These are phyloP conservation scores for Macroglossus sobrinus DNA, from an alignment of 2,113 vertebrate species.

Conservation along the genomic window DNA sequence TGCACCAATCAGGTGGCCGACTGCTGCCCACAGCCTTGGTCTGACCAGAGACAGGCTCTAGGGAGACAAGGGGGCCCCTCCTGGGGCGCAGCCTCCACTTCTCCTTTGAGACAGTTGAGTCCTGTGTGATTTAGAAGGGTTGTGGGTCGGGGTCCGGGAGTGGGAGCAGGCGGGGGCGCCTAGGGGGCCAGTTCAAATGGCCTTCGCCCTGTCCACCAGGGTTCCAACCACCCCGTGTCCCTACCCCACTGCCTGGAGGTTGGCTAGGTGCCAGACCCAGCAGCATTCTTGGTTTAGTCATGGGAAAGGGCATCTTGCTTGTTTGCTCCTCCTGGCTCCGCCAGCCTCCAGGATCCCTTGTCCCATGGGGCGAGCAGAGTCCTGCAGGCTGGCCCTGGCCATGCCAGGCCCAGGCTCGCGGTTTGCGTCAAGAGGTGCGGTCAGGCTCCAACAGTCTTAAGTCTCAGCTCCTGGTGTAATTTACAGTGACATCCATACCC, in stretches of 20 bases:
- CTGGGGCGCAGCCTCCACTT: accelerated
- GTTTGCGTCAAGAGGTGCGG: accelerated
- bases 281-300: conserved; percentile 93
- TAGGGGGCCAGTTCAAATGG: neutral
- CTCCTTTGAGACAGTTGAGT: neutral
- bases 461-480: accelerated
- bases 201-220: accelerated
- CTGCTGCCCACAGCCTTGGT: neutral
- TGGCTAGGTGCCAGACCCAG: conserved; percentile 90
- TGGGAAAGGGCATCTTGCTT: conserved; percentile 89
- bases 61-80: neutral
- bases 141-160: neutral
- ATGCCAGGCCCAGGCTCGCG: accelerated
- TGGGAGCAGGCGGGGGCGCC: neutral
- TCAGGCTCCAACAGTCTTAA: neutral
- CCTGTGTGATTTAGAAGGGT: neutral
- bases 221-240: neutral
- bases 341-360: neutral
- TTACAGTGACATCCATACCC: accelerated
- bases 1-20: neutral
- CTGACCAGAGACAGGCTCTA: neutral
- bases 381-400: accelerated
- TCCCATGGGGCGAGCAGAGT: accelerated
- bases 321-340: conserved; percentile 25
- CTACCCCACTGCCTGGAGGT: conserved; percentile 89